Conservation (phyloP, 2,797 vertebrate species). For the Tenualosa thibaudeaui region DNA sequence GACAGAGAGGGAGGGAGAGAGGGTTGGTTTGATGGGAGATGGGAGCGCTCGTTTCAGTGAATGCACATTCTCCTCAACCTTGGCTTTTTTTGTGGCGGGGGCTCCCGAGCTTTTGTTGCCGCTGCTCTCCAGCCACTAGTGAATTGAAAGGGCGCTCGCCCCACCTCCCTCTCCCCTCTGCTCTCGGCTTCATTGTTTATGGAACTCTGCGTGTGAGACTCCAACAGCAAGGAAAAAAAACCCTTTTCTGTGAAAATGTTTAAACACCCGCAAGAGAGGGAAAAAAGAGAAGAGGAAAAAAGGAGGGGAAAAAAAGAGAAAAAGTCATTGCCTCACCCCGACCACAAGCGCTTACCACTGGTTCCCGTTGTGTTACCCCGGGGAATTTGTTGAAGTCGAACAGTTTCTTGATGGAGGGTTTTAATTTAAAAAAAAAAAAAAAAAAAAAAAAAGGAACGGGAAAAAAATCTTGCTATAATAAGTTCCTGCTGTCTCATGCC, state of each 20-base stretch:
- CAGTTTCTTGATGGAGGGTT: slow-evolving; percentile 22
- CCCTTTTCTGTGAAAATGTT: slow-evolving; percentile 58
- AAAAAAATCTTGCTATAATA: not conserved
- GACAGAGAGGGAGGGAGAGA: not conserved
- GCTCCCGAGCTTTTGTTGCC: slow-evolving; percentile 59
- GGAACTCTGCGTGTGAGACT: slow-evolving; percentile 28
- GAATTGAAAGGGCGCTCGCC: slow-evolving; percentile 59
- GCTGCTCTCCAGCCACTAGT: slow-evolving; percentile 64
- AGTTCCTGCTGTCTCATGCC: slow-evolving; percentile 19
- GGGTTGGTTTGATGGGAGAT: not conserved
- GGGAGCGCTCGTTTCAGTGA: slow-evolving; percentile 28
- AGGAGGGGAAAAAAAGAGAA: slow-evolving; percentile 12
- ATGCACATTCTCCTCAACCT: slow-evolving; percentile 52
- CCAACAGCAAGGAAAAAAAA: not conserved
- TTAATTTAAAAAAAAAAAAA: slow-evolving; percentile 27
- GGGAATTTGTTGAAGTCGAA: slow-evolving; percentile 17
- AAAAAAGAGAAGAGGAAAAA: not conserved
- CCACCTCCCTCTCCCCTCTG: slow-evolving; percentile 28
- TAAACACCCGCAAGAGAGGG: slow-evolving; percentile 40
- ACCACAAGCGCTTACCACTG: slow-evolving; percentile 22
- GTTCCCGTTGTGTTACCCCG: slow-evolving; percentile 21
- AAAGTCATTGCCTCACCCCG: slow-evolving; percentile 45
- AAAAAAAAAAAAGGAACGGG: not conserved
- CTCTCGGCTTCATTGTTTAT: slow-evolving; percentile 64
- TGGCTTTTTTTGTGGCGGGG: slow-evolving; percentile 43